These are phyloP conservation scores for Eurytoma californica DNA, from an alignment of 2,888 invertebrate genomes.

Conservation along the genomic window DNA sequence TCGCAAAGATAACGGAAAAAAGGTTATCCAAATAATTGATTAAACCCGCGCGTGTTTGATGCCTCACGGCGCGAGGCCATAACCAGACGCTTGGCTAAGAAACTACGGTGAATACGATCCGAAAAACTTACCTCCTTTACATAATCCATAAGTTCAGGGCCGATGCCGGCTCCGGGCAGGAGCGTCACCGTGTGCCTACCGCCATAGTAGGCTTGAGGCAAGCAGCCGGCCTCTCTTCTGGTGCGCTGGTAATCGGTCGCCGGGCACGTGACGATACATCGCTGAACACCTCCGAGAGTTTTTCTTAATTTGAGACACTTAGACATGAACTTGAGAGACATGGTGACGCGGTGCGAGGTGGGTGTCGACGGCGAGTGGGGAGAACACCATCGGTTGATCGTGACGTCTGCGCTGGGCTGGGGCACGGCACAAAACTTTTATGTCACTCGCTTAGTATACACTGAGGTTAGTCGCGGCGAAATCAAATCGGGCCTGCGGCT, in stretches of 20 bases:
- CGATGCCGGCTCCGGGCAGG: conserved; percentile 98
- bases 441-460: too few species aligned
- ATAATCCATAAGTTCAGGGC: conserved; percentile 95
- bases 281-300: not conserved
- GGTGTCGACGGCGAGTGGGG: too few species aligned
- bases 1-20: too few species aligned
- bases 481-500: too few species aligned
- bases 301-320: not conserved
- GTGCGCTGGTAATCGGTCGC: conserved; percentile 81
- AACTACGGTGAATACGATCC: not conserved
- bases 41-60: too few species aligned
- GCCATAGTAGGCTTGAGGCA: conserved; percentile 91
- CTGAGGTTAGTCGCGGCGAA: too few species aligned
- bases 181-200: conserved; percentile 96
- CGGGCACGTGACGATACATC: conserved; percentile 72
- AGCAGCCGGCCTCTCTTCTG: conserved; percentile 75
- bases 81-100: too few species aligned
- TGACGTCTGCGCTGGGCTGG: too few species aligned
- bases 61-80: too few species aligned
- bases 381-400: too few species aligned
- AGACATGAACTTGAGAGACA: not conserved
- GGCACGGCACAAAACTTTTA: too few species aligned
- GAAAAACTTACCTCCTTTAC: conserved; percentile 86
- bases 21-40: too few species aligned
- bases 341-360: not conserved